phyloP scores from a whole-genome alignment of 2,113 vertebrate genomes.

The Nanger granti region DNA sequence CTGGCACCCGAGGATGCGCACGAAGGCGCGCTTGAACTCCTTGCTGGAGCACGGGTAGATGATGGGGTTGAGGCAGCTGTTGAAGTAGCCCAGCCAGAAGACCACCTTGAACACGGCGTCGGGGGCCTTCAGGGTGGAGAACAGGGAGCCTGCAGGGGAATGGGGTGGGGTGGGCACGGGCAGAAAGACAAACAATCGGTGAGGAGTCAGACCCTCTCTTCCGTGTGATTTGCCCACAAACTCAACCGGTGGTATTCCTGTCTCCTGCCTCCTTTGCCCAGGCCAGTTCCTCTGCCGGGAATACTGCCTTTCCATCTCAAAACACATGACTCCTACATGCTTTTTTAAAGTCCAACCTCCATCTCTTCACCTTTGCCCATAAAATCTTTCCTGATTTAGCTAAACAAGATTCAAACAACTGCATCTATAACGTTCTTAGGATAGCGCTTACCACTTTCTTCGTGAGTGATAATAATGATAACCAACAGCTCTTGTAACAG shows the following conservation, averaged over 20 bases:
- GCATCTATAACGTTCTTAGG: background rate
- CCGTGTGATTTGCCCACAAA: fast-evolving
- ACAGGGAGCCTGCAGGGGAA: conserved; percentile 87
- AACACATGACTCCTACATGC: background rate
- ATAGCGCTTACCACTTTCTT: background rate
- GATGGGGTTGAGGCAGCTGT: conserved; percentile 98
- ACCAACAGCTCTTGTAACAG: too few species aligned
- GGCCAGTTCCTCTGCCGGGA: background rate
- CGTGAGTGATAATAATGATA: fast-evolving
- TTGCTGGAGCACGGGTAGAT: conserved; percentile 98
- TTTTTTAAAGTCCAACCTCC: background rate
- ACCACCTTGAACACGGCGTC: conserved; percentile 93
- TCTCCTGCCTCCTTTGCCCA: background rate
- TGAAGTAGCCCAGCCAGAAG: conserved; percentile 99
- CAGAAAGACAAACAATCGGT: conserved; percentile 27
- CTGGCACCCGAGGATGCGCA: conserved; percentile 91
- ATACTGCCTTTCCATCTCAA: background rate
- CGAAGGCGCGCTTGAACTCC: conserved; percentile 97
- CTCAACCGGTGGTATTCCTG: fast-evolving
- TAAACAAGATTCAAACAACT: background rate
- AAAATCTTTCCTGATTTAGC: background rate
- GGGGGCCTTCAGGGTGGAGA: conserved; percentile 87
- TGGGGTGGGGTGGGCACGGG: background rate
- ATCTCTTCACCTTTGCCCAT: background rate
- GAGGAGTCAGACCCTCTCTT: background rate